Conservation (phyloP, 1,140 invertebrate species). For the Mizuhopecten yessoensis region DNA sequence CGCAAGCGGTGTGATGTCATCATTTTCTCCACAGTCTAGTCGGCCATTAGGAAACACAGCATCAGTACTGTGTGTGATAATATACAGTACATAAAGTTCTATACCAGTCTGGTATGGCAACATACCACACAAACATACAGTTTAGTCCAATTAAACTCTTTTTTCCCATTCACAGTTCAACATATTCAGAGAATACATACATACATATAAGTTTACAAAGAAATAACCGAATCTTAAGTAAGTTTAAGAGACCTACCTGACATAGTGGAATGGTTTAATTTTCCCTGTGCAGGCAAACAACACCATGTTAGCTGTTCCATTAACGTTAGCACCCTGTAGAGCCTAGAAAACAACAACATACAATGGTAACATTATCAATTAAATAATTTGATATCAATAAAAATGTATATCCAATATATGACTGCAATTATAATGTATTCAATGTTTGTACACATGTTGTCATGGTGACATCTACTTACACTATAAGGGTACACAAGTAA, state of each 20-base stretch:
- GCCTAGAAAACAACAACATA: constrained; percentile 75
- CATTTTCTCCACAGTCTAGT: constrained; percentile 81
- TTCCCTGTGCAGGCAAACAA: constrained; percentile 84
- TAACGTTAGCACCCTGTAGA: constrained; percentile 84
- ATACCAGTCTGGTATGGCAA: no score
- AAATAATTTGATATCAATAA: no score
- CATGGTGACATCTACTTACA: not conserved
- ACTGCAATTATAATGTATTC: constrained; percentile 85
- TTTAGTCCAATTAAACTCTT: no score
- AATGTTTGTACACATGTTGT: constrained; percentile 83
- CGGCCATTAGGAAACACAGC: constrained; percentile 84
- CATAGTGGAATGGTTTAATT: constrained; percentile 85
- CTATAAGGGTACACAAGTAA: constrained; percentile 14
- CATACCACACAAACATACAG: no score
- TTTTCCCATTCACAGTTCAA: no score
- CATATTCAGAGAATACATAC: no score
- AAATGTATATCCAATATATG: no score
- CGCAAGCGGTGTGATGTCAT: constrained; percentile 76
- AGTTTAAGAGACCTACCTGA: constrained; percentile 76
- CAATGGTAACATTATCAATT: no score
- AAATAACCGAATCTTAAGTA: no score
- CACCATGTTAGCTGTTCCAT: constrained; percentile 85
- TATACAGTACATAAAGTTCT: no score
- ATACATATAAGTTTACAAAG: no score
- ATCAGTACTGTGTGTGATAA: constrained; percentile 81